Evolutionary conservation across 92 coral and sea anemone species (phyloP).

Genomic region (Blastomussa wellsi): DNA sequence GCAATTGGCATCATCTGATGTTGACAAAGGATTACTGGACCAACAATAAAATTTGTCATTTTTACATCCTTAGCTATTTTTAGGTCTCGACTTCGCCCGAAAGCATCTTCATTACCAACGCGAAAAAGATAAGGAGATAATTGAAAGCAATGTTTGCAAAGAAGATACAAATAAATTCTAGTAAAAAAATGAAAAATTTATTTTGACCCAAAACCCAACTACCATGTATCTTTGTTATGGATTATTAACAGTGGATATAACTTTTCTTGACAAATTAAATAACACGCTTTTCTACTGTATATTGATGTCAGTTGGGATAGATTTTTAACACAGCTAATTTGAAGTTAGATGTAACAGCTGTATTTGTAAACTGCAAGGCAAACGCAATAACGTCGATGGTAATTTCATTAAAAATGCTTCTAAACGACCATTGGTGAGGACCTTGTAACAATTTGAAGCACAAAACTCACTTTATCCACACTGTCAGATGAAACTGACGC

Average conservation of each 20-base stretch:
- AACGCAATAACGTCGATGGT: not conserved
- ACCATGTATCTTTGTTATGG: not conserved
- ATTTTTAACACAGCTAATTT: not conserved
- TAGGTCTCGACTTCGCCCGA: no score
- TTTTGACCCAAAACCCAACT: not conserved
- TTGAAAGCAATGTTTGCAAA: not conserved
- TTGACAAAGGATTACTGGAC: no score
- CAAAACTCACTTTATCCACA: not conserved
- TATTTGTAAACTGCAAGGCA: not conserved
- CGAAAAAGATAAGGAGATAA: no score
- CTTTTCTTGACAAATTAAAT: not conserved
- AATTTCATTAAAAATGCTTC: not conserved
- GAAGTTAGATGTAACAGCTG: not conserved
- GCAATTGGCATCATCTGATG: no score
- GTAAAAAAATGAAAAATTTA: no score
- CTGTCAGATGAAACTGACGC: not conserved
- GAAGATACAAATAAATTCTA: not conserved
- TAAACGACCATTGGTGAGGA: not conserved
- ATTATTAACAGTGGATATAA: not conserved
- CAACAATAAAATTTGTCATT: no score
- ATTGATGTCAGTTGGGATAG: not conserved
- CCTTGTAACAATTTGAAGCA: not conserved
- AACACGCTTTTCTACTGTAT: not conserved
- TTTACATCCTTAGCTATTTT: no score
- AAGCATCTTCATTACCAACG: no score